Evolutionary conservation across 2,113 vertebrate species (phyloP).

Genomic region (Gopherus flavomarginatus): DNA sequence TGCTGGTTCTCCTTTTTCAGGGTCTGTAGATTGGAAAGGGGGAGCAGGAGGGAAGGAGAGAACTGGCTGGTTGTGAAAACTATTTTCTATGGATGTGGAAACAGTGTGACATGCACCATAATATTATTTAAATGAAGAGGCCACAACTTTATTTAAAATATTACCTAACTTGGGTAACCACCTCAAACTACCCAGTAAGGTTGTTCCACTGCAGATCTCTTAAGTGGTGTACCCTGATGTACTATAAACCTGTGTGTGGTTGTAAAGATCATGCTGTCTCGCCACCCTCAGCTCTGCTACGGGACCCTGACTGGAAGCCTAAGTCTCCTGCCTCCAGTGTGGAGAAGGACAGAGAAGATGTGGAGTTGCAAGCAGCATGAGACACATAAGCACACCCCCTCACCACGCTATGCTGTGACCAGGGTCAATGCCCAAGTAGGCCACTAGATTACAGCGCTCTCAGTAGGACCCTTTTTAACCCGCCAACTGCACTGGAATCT

Average conservation of each 20-base stretch:
- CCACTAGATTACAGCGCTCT: background rate
- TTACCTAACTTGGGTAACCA: accelerated
- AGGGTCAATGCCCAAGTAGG: background rate
- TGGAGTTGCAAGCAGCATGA: background rate
- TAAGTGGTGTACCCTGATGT: background rate
- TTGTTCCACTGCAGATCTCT: background rate
- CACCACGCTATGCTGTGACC: background rate
- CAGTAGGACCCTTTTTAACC: background rate
- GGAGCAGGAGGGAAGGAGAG: background rate
- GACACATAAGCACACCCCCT: background rate
- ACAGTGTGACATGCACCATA: accelerated
- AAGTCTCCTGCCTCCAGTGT: background rate
- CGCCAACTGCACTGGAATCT: background rate
- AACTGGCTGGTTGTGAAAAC: background rate
- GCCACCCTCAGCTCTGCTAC: background rate
- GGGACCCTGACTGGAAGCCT: background rate
- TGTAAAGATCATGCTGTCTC: background rate
- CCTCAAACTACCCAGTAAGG: accelerated
- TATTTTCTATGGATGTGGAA: background rate
- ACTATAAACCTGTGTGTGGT: background rate
- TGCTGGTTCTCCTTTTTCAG: background rate
- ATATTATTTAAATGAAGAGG: background rate
- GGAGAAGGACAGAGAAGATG: background rate
- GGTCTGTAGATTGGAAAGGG: background rate
- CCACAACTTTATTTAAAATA: background rate